Conservation (phyloP, 35 echinoderm and acorn worm genomes). For the Patiria miniata region DNA sequence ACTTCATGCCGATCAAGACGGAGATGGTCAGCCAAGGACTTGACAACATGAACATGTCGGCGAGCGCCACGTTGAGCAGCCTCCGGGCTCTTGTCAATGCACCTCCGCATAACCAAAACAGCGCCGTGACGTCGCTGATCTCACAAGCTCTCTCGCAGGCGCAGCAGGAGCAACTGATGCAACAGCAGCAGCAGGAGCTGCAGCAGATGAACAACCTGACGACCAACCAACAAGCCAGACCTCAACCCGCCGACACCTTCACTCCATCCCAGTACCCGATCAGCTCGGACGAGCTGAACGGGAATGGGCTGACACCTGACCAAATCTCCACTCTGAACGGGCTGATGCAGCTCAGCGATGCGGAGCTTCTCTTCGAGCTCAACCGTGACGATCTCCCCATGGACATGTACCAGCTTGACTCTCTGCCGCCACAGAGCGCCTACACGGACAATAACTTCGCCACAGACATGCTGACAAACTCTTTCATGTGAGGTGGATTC, state of each 20-base stretch:
- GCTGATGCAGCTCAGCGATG: constrained; percentile 12
- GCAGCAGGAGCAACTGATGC: constrained; percentile 31
- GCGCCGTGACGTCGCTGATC: constrained; percentile 14
- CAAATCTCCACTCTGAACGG: not conserved
- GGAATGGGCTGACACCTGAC: not conserved
- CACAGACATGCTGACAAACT: constrained; percentile 18
- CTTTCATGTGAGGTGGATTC: not conserved
- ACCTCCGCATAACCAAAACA: constrained; percentile 44
- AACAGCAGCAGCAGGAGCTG: constrained; percentile 40
- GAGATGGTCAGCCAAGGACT: constrained; percentile 3
- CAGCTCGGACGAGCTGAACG: constrained; percentile 1
- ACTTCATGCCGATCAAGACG: not conserved
- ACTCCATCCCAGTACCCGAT: not conserved
- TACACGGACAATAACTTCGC: constrained; percentile 3
- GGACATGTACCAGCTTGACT: constrained; percentile 21
- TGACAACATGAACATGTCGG: constrained; percentile 61
- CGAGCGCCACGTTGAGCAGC: constrained; percentile 67
- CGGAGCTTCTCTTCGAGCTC: not conserved
- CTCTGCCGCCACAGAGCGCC: not conserved
- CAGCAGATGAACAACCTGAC: not conserved
- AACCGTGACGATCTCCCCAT: constrained; percentile 1
- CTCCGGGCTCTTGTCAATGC: constrained; percentile 75
- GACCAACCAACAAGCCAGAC: not conserved
- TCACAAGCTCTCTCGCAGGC: constrained; percentile 51
- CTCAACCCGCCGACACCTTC: not conserved